Evolutionary conservation across 2,113 vertebrate species (phyloP).

Genomic region (Astatoreochromis straeleni): DNA sequence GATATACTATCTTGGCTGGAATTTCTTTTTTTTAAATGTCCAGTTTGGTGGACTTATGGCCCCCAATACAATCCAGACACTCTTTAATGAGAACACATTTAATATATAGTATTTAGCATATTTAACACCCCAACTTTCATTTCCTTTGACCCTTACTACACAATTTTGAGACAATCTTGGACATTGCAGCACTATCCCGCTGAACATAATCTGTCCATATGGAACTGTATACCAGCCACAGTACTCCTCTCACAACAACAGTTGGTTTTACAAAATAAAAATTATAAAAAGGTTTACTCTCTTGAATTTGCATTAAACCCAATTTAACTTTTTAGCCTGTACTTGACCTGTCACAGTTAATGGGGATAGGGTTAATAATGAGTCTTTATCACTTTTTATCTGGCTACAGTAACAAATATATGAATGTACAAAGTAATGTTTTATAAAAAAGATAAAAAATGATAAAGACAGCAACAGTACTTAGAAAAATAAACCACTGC

Average conservation of each 20-base stretch:
- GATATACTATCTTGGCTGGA: not conserved
- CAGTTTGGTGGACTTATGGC: not conserved
- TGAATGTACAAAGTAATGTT: not conserved
- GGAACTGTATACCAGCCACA: not conserved
- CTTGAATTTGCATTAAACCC: not conserved
- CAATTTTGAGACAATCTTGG: not conserved
- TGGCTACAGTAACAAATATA: not conserved
- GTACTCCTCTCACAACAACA: not conserved
- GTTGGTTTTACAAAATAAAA: not conserved
- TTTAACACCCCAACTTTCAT: not conserved
- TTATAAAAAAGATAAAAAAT: not conserved
- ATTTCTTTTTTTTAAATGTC: not conserved
- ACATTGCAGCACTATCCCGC: not conserved
- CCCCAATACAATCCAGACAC: not conserved
- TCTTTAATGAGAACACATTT: not conserved
- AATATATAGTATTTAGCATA: not conserved
- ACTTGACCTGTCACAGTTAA: not conserved
- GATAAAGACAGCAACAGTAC: not conserved
- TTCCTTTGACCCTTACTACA: not conserved
- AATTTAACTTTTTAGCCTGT: not conserved
- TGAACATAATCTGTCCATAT: not conserved
- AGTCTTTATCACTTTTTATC: not conserved
- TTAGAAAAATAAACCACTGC: not conserved
- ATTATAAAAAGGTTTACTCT: not conserved
- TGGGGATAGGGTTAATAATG: not conserved